phyloP scores from a whole-genome alignment of 2,113 vertebrate genomes.

The Talpa occidentalis region DNA sequence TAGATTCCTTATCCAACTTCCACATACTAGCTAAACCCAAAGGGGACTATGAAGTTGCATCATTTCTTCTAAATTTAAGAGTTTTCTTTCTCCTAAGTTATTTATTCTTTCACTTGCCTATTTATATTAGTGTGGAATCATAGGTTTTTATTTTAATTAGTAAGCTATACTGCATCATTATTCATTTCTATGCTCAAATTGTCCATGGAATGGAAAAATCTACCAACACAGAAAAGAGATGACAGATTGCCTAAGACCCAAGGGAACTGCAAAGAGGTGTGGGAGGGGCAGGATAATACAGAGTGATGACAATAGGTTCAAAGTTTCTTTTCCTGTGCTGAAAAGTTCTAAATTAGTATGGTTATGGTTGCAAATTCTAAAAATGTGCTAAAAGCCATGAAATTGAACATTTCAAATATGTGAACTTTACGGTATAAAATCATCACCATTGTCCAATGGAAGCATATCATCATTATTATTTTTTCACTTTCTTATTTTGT shows the following conservation, averaged over 20 bases:
- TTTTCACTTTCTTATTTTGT: neutral
- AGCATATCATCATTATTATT: neutral
- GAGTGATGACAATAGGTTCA: no score
- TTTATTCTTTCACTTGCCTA: neutral
- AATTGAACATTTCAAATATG: no score
- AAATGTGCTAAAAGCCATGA: no score
- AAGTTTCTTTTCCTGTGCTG: no score
- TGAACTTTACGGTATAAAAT: neutral
- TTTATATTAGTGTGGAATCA: neutral
- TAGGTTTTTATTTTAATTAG: slow-evolving; percentile 10
- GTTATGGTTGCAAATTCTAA: neutral
- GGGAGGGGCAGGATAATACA: no score
- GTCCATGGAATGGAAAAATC: neutral
- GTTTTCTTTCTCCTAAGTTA: neutral
- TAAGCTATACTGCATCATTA: neutral
- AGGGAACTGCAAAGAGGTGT: no score
- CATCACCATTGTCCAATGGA: neutral
- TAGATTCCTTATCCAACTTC: neutral
- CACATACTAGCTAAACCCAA: neutral
- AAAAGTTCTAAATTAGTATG: no score
- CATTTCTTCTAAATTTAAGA: neutral
- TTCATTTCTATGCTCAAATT: neutral
- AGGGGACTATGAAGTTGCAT: neutral
- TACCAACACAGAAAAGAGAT: no score
- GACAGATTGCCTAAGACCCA: no score